These are phyloP conservation scores for Nemotelus pantherinus DNA, from an alignment of 2,888 invertebrate species.

Conservation along the genomic window DNA sequence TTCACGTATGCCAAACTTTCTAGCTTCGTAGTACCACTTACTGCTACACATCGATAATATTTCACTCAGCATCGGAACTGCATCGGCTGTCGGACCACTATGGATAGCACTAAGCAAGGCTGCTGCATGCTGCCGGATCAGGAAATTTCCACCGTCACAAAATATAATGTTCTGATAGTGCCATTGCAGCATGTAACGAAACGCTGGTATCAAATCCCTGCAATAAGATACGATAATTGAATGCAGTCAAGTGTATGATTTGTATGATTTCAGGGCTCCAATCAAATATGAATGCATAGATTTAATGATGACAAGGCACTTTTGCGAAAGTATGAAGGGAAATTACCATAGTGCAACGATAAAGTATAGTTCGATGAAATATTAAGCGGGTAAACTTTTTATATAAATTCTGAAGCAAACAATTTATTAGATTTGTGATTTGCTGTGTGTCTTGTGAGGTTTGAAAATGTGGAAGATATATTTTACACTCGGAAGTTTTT, in stretches of 20 bases:
- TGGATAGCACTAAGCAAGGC: constrained; percentile 59
- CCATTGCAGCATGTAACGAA: constrained; percentile 63
- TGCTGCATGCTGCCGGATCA: constrained; percentile 64
- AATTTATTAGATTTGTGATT: too few relatives aligned
- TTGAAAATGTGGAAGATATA: constrained; percentile 2
- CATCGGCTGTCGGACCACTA: constrained; percentile 52
- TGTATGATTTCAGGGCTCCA: too few relatives aligned
- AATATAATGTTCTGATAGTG: constrained; percentile 62
- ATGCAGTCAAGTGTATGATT: constrained; percentile 24
- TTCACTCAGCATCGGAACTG: constrained; percentile 55
- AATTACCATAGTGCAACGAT: too few relatives aligned
- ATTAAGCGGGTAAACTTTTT: too few relatives aligned
- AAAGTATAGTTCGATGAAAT: too few relatives aligned
- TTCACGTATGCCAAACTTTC: constrained; percentile 57
- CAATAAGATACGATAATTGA: constrained; percentile 44
- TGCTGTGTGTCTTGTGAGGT: neutral
- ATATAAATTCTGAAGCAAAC: too few relatives aligned
- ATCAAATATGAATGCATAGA: constrained; percentile 4
- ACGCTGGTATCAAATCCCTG: constrained; percentile 61
- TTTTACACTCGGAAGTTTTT: neutral
- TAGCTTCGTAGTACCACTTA: constrained; percentile 61
- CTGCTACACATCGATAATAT: constrained; percentile 60
- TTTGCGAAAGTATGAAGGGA: neutral
- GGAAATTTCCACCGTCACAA: constrained; percentile 60
- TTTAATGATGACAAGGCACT: neutral